Evolutionary conservation across 2,888 invertebrate genomes (phyloP), one percentile per base, ranked within the genome.

Genomic region (Thysanoteuthis rhombus): DNA sequence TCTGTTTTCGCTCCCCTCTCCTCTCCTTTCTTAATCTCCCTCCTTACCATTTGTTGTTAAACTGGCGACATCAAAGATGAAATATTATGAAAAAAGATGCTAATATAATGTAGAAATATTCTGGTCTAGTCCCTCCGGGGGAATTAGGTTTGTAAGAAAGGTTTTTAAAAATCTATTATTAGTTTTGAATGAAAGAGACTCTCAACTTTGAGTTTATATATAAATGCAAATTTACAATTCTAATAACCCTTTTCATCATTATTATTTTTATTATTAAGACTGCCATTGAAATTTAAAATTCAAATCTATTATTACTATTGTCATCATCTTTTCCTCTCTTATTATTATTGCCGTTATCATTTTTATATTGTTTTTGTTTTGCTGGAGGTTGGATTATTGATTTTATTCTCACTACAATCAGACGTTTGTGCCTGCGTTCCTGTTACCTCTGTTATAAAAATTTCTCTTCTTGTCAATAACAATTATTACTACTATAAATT

Each of bases 91-190:
- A 75, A 75, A n/a, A 75, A 75, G n/a, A 75, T 75, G n/a, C n/a
- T 36, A 75, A 75, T 75, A 75, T 36, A n/a, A 75, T 75, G 75
- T 36, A 75, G n/a, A 75, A 75, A 75, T 75, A 75, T 75, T 75
- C 75, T n/a, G 75, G n/a, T 75, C n/a, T n/a, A n/a, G n/a, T 36
- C 22, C 12, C 75, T 75, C 75, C n/a, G 36, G 75, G 58, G 75
- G 75, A 75, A 75, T n/a, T 75, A 75, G 16, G n/a, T 75, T 75
- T 75, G n/a, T 75, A n/a, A 75, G 75, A 75, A 75, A 36, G 75
- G 75, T 75, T 75, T 75, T 75, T 75, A 75, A 75, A 75, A n/a
- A 75, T 75, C 75, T 75, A 75, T 75, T 75, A 75, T 75, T 75
- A 75, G n/a, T 75, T 75, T 52, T n/a, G 16, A n/a, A n/a, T 75